Base-by-base conservation (phyloP, 2,113 vertebrate genomes). In the Platycercus adscitus region DNA sequence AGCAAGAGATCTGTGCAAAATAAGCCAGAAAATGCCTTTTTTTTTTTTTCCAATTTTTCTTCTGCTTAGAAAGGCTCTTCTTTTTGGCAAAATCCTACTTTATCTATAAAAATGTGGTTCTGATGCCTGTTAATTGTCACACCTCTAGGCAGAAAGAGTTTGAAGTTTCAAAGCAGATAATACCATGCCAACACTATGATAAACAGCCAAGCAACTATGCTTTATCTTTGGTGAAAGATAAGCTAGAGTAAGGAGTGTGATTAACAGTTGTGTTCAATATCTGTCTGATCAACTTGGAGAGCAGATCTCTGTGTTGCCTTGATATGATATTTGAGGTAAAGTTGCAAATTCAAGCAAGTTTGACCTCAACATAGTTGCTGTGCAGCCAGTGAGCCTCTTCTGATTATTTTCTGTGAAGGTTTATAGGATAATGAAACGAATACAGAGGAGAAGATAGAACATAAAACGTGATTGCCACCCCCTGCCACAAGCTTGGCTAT, bases 341-440 rank as follows among this genome's bases (percentile, higher is more conserved):
- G 80, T 91, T 93, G 65, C 76, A 86, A 91, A 80, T 96, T 90
- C 76, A 78, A 83, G 80, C 60, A 92, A 53, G 50, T 92, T 95
- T 93, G 90, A 91, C 82, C 81, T 96, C 88, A 7, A 37, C 24
- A 28, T 68, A 72, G 73, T 94, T 58, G 50, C 75, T 78, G 80
- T 41, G 41, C 37, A 94, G 72, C 29, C 60, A 52, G 44, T 28
- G 69, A 90, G 61, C 63, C 52, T 93, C 81, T 84, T 87, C 78
- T 90, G 86, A 91, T 96, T 93, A 68, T 88, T 84, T 70, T 41
- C 66, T 44, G 69, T 79, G 79, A 86, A 86, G n/a, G 56, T 90
- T 95, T 94, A 78, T 64, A 81, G 88, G 86, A 81, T 95, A 86
- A 93, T 95, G 90, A 93, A 96, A 90, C 9, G 6, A 86, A 91